A percentile compares a stretch with the other conserved stretches of the same genome.
Evolutionary conservation across 2,797 vertebrate genomes (phyloP).

Genomic region (Huso huso): DNA sequence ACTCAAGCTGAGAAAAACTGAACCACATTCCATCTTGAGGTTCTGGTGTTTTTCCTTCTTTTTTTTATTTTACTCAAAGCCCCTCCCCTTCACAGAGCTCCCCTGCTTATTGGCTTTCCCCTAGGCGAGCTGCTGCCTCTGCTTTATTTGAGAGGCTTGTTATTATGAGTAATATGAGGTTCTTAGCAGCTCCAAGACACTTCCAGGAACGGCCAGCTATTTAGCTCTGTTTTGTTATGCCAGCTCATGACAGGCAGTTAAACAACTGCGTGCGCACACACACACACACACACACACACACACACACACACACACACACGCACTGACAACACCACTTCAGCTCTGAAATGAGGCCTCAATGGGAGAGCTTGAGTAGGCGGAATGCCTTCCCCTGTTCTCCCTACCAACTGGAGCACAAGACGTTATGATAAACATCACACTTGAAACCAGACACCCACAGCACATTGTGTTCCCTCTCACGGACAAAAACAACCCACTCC

Average conservation of each 20-base stretch:
- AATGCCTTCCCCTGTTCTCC: slow-evolving; percentile 66
- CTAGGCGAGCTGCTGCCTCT: slow-evolving; percentile 38
- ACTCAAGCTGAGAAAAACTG: slow-evolving; percentile 39
- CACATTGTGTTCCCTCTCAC: slow-evolving; percentile 95
- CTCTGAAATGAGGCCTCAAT: slow-evolving; percentile 58
- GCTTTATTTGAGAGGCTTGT: slow-evolving; percentile 63
- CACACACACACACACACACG: slow-evolving; percentile 13
- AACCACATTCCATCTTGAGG: slow-evolving; percentile 27
- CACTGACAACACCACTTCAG: slow-evolving; percentile 41
- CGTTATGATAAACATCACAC: slow-evolving; percentile 76
- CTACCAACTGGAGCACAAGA: slow-evolving; percentile 69
- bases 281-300: slow-evolving; percentile 25
- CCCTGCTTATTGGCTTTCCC: slow-evolving; percentile 13
- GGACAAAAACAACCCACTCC: slow-evolving; percentile 73
- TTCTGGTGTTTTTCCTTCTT: slow-evolving; percentile 23
- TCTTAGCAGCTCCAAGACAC: slow-evolving; percentile 77
- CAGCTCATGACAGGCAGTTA: slow-evolving; percentile 54
- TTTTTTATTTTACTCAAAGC: not conserved
- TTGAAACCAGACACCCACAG: slow-evolving; percentile 89
- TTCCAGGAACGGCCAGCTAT: slow-evolving; percentile 87
- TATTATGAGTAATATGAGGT: slow-evolving; percentile 71
- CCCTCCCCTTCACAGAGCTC: slow-evolving; percentile 23
- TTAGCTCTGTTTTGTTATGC: slow-evolving; percentile 55
- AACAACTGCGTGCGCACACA: slow-evolving; percentile 42
- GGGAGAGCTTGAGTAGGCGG: slow-evolving; percentile 67